A percentile compares a stretch with the other conserved stretches of the same genome.
Evolutionary conservation across 2,888 invertebrate genomes (phyloP).

Genomic region (Drosophila limbata): DNA sequence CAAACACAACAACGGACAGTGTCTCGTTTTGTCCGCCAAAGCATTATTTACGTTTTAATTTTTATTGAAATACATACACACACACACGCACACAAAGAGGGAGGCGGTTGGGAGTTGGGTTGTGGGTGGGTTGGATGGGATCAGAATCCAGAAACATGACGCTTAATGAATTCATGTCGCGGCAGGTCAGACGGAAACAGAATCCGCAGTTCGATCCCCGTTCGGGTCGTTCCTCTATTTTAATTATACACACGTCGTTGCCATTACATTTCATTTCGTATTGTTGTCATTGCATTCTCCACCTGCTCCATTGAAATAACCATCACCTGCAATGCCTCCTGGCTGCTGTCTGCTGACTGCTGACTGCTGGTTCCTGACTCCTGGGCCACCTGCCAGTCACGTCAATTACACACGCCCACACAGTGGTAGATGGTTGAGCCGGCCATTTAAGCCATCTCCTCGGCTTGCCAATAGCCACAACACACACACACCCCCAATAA

Average conservation of each 20-base stretch:
- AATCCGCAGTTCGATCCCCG: constrained; percentile 34
- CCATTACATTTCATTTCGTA: constrained; percentile 76
- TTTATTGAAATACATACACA: constrained; percentile 67
- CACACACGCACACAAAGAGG: constrained; percentile 27
- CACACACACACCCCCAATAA: constrained; percentile 33
- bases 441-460: constrained; percentile 45
- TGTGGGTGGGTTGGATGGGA: neutral
- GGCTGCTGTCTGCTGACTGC: constrained; percentile 6
- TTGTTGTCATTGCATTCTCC: constrained; percentile 64
- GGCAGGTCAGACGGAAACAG: constrained; percentile 58
- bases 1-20: neutral
- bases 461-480: constrained; percentile 14
- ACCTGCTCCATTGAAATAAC: constrained; percentile 11
- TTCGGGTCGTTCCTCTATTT: constrained; percentile 45
- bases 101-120: neutral
- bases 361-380: constrained; percentile 6
- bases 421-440: constrained; percentile 11
- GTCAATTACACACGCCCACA: constrained; percentile 54
- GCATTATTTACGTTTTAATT: constrained; percentile 73
- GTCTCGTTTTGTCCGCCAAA: constrained; percentile 6
- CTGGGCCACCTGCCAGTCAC: constrained; percentile 28
- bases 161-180: constrained; percentile 76
- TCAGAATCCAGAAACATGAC: constrained; percentile 26
- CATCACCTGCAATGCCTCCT: constrained; percentile 34
- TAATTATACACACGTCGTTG: constrained; percentile 78